Conservation (phyloP, 92 coral and sea anemone genomes). For the Siderastrea radians region DNA sequence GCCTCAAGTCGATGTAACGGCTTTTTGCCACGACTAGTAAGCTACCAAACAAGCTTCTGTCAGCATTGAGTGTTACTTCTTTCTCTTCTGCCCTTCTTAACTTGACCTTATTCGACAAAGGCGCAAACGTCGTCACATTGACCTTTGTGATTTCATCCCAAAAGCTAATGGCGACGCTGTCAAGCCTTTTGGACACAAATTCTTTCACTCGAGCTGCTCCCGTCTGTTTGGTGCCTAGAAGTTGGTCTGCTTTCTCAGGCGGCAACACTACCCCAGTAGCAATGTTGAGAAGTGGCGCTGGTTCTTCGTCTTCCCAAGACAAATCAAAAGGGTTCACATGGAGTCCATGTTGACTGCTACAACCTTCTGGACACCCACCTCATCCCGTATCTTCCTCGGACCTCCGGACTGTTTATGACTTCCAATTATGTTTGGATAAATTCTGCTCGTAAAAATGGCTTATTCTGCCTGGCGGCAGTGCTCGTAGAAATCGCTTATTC, state of each 20-base stretch:
- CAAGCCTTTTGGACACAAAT: conserved; percentile 43
- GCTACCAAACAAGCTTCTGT: conserved; percentile 63
- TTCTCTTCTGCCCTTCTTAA: conserved; percentile 61
- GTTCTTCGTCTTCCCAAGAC: conserved; percentile 53
- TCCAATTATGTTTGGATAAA: conserved; percentile 44
- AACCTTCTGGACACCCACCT: conserved; percentile 63
- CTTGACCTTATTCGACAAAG: conserved; percentile 47
- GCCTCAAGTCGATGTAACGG: conserved; percentile 58
- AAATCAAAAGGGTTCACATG: conserved; percentile 73
- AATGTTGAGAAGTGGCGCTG: conserved; percentile 53
- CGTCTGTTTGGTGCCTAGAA: conserved; percentile 38
- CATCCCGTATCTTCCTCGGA: conserved; percentile 69
- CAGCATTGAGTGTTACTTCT: conserved; percentile 65
- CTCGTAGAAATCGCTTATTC: too few species aligned
- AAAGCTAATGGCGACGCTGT: conserved; percentile 54
- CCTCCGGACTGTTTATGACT: conserved; percentile 70
- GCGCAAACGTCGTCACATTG: conserved; percentile 65
- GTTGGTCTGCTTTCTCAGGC: conserved; percentile 42
- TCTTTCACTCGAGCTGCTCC: conserved; percentile 43
- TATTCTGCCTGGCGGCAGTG: too few species aligned
- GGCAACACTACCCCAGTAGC: conserved; percentile 75
- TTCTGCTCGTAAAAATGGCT: too few species aligned
- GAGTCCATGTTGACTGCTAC: conserved; percentile 47
- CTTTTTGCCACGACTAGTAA: conserved; percentile 61
- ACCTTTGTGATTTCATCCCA: conserved; percentile 58